These are phyloP conservation scores for Pseudomyrmex gracilis DNA, from an alignment of 1,140 invertebrate species.

Conservation along the genomic window DNA sequence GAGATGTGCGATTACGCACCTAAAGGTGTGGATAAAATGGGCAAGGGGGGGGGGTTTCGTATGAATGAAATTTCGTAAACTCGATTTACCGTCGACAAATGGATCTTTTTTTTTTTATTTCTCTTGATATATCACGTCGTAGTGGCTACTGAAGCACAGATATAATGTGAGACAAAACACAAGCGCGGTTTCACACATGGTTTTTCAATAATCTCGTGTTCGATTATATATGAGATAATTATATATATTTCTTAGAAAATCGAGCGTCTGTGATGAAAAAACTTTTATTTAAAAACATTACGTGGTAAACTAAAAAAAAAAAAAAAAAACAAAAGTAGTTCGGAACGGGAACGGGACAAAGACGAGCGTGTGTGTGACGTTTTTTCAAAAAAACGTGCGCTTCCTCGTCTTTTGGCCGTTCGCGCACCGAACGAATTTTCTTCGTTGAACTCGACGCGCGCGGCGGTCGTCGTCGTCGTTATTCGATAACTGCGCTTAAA, in stretches of 20 bases:
- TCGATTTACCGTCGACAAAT: slow-evolving; percentile 32
- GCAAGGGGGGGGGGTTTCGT: slow-evolving; percentile 11
- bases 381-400: too few species aligned
- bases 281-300: slow-evolving; percentile 56
- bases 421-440: slow-evolving; percentile 4
- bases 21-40: too few species aligned
- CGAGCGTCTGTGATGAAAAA: slow-evolving; percentile 33
- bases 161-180: background rate
- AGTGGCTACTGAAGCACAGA: slow-evolving; percentile 13
- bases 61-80: slow-evolving; percentile 39
- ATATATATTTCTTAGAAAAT: slow-evolving; percentile 38
- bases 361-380: too few species aligned
- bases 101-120: slow-evolving; percentile 32
- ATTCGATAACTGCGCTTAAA: background rate
- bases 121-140: slow-evolving; percentile 31
- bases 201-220: slow-evolving; percentile 25
- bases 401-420: slow-evolving; percentile 18
- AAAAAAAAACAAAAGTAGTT: slow-evolving; percentile 18
- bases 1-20: background rate
- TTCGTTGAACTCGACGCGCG: background rate
- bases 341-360: slow-evolving; percentile 11
- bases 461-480: slow-evolving; percentile 24
- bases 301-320: slow-evolving; percentile 32
- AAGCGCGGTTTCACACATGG: slow-evolving; percentile 16
- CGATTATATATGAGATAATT: slow-evolving; percentile 2